These are phyloP conservation scores for Corvus moneduloides DNA, from an alignment of 2,113 vertebrate species.

Conservation along the genomic window DNA sequence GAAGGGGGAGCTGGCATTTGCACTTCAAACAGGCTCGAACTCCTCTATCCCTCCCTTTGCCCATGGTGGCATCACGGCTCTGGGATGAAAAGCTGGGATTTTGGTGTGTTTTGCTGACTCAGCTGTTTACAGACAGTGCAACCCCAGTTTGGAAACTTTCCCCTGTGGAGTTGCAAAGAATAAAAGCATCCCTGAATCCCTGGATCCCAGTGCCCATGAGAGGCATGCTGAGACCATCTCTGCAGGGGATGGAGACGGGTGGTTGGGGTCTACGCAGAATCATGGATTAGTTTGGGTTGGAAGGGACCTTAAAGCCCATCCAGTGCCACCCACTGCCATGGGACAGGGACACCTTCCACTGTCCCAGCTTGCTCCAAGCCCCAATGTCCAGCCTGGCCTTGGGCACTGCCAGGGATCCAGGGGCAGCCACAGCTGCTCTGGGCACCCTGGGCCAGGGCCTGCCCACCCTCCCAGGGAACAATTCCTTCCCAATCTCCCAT, in stretches of 20 bases:
- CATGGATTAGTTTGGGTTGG: not conserved
- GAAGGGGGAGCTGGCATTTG: not conserved
- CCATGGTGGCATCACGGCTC: accelerated
- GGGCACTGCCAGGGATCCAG: not conserved
- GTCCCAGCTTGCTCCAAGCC: accelerated
- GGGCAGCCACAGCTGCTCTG: no score
- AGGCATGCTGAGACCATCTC: not conserved
- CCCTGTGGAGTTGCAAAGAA: not conserved
- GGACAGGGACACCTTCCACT: not conserved
- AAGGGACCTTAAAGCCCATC: not conserved
- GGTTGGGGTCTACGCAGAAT: accelerated
- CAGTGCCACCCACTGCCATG: not conserved
- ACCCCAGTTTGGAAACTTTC: not conserved
- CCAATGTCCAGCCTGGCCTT: accelerated
- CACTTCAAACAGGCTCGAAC: not conserved
- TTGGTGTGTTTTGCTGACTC: not conserved
- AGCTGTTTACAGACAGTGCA: not conserved
- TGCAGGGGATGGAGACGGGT: not conserved
- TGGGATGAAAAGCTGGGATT: not conserved
- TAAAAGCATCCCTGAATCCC: not conserved
- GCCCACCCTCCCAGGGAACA: accelerated
- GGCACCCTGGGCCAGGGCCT: not conserved
- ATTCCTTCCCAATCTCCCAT: not conserved
- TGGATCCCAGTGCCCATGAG: accelerated
- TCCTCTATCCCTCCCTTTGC: not conserved